Base-by-base conservation (phyloP, 2,113 vertebrate species). In the Hydrochoerus hydrochaeris region DNA sequence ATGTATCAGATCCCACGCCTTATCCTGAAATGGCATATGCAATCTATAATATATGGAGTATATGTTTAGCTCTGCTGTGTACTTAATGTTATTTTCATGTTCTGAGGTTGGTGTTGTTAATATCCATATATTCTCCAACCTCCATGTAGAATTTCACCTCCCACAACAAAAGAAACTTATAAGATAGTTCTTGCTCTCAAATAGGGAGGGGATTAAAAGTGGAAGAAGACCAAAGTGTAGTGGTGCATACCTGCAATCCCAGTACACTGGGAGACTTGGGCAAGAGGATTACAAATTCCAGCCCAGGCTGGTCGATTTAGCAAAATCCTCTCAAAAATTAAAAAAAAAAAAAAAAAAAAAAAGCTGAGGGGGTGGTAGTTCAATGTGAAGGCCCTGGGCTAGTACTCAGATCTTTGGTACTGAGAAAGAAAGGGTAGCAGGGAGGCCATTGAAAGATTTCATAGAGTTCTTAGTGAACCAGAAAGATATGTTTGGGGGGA, bases 111-210 rank as follows among this genome's bases (percentile, higher is more conserved):
- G 22, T 12, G 2, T 32, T 92, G 88, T 75, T 44, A 49, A 83
- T 4, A 52, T 41, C 41, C 28, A 13, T 22, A 35, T 92, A 58
- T 67, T 93, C 38, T 67, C 49, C 57, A 90, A 11, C 13, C 78
- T 95, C 52, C 63, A 13, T 20, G 8, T 92, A 82, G 58, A 62
- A 81, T 82, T 77, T n/a, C 8, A 22, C 41, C 20, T 89, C 19
- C 35, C 30, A 83, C 12, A 41, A 24, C 57, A 41, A 89, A 67
- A 11, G 49, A 2, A 35, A 10, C 41, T 54, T 60, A 9, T 46
- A 57, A 88, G 22, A 77, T 35, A 75, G 12, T 90, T 93, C 75
- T 87, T 87, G 5, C 82, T 91, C 28, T 94, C 57, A 92, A 71
- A 58, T 38, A 80, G 62, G 28, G 46, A 80, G 32, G 17, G 1